Conservation (phyloP, 2,113 vertebrate species). For the Myotis brandtii region DNA sequence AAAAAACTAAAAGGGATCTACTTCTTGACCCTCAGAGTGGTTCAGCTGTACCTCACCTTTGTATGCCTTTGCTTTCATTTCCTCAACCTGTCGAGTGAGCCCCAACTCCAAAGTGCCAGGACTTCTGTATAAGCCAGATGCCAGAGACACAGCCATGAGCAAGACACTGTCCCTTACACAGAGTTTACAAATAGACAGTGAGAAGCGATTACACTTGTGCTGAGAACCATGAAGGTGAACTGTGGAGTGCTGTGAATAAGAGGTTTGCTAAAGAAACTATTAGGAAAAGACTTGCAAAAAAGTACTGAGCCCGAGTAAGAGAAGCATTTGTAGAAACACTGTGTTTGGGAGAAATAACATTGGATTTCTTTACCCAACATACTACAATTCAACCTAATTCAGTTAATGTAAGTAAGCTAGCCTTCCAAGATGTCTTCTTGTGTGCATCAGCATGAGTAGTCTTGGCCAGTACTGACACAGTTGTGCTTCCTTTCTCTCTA, state of each 20-base stretch:
- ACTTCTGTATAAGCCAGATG: not conserved
- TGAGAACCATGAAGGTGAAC: not conserved
- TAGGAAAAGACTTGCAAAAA: not conserved
- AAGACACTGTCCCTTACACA: not conserved
- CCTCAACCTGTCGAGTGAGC: not conserved
- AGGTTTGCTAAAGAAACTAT: not conserved
- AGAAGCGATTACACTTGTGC: not conserved
- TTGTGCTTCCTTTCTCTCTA: not conserved
- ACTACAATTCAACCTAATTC: not conserved
- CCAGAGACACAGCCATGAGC: not conserved
- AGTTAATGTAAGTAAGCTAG: not conserved
- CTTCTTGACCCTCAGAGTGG: not conserved
- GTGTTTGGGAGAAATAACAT: slow-evolving; percentile 2
- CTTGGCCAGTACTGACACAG: not conserved
- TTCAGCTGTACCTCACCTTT: not conserved
- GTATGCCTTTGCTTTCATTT: not conserved
- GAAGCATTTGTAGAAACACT: not conserved
- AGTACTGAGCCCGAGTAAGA: not conserved
- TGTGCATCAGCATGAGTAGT: not conserved
- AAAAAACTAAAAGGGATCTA: no score
- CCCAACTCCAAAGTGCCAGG: not conserved
- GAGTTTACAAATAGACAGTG: not conserved
- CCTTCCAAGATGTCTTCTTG: not conserved
- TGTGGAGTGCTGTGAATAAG: not conserved
- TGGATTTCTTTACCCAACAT: not conserved